Percentiles rank a stretch among this genome's conserved stretches.
Evolutionary conservation across 2,113 vertebrate genomes (phyloP).

Genomic region (Nycticebus coucang): DNA sequence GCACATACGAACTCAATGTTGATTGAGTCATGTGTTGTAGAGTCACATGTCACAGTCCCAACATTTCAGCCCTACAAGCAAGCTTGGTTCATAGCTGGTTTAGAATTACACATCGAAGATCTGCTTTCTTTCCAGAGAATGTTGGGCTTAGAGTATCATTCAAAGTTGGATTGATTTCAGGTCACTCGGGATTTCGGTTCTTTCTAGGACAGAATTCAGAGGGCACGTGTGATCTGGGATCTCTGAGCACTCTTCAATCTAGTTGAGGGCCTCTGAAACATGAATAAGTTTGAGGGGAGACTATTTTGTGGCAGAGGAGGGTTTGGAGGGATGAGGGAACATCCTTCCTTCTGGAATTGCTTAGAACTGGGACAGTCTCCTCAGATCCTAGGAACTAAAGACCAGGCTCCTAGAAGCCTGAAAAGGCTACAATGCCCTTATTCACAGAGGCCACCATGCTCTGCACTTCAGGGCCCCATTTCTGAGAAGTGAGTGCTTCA

Average conservation of each 20-base stretch:
- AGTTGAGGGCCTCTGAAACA: not conserved
- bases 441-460: not conserved
- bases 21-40: too few species aligned
- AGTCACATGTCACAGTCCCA: not conserved
- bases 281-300: slow-evolving; percentile 15
- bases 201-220: not conserved
- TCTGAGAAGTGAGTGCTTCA: not conserved
- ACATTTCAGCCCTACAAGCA: not conserved
- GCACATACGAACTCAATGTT: not conserved
- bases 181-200: not conserved
- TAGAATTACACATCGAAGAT: not conserved
- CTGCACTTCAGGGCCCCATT: accelerated
- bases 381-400: not conserved
- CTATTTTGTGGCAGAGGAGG: not conserved
- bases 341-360: not conserved
- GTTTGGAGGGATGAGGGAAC: not conserved
- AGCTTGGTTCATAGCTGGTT: not conserved
- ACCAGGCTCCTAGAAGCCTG: not conserved
- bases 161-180: slow-evolving; percentile 27
- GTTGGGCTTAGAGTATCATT: not conserved
- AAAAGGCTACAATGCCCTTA: not conserved
- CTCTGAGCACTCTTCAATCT: not conserved
- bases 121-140: not conserved
- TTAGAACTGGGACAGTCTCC: not conserved
- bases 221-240: slow-evolving; percentile 4